These are phyloP conservation scores for Onchidella celtica DNA, from an alignment of 2,888 invertebrate species.

Conservation along the genomic window DNA sequence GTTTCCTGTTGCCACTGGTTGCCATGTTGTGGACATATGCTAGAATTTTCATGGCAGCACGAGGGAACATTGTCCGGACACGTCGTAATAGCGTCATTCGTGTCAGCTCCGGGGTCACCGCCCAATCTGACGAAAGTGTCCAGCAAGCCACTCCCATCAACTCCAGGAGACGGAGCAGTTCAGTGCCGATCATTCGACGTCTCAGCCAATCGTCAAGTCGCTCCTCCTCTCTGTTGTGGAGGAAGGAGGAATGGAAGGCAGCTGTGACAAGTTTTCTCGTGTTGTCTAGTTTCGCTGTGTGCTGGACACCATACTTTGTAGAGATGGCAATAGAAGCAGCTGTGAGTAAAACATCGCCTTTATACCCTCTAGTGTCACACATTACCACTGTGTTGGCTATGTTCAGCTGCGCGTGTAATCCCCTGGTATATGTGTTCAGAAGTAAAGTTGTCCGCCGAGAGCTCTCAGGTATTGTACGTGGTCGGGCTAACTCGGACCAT, in stretches of 20 bases:
- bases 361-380: slow-evolving; percentile 76
- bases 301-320: slow-evolving; percentile 83
- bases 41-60: slow-evolving; percentile 86
- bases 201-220: slow-evolving; percentile 90
- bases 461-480: slow-evolving; percentile 61
- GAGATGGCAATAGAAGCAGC: slow-evolving; percentile 41
- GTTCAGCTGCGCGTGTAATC: slow-evolving; percentile 86
- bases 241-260: slow-evolving; percentile 93
- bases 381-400: slow-evolving; percentile 82
- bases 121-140: slow-evolving; percentile 55
- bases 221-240: slow-evolving; percentile 84
- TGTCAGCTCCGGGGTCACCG: slow-evolving; percentile 40
- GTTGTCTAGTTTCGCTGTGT: slow-evolving; percentile 85
- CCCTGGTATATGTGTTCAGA: slow-evolving; percentile 89
- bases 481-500: slow-evolving; percentile 25
- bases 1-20: slow-evolving; percentile 81
- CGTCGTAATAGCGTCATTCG: slow-evolving; percentile 81
- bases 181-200: slow-evolving; percentile 78
- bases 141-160: slow-evolving; percentile 60
- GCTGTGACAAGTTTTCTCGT: slow-evolving; percentile 92
- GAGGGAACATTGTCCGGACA: slow-evolving; percentile 86
- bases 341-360: neutral
- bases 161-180: slow-evolving; percentile 63
- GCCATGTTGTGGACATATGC: slow-evolving; percentile 87
- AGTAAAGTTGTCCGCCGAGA: slow-evolving; percentile 68